These are phyloP conservation scores for Cetoscarus ocellatus DNA, from an alignment of 2,797 vertebrate species.

Conservation along the genomic window DNA sequence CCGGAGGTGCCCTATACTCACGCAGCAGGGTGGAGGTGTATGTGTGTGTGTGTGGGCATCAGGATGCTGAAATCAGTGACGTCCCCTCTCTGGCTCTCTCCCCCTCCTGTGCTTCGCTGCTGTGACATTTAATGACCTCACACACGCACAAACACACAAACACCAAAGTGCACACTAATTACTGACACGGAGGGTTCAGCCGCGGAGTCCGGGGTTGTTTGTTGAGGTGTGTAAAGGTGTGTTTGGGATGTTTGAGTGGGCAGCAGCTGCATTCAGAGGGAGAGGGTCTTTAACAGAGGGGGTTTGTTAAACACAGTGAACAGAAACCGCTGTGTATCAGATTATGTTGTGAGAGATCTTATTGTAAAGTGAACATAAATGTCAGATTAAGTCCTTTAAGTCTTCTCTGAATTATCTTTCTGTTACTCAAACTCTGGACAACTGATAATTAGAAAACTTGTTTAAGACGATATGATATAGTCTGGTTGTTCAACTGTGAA, in stretches of 20 bases:
- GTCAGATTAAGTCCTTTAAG: too few relatives aligned
- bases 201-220: slow-evolving; percentile 27
- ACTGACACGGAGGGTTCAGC: slow-evolving; percentile 49
- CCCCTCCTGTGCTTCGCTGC: slow-evolving; percentile 21
- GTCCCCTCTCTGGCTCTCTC: slow-evolving; percentile 26
- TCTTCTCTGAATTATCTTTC: too few relatives aligned
- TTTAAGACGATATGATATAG: too few relatives aligned
- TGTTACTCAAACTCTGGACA: too few relatives aligned
- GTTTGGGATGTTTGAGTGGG: slow-evolving; percentile 1
- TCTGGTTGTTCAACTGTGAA: too few relatives aligned
- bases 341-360: too few relatives aligned
- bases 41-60: slow-evolving; percentile 35
- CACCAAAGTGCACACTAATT: slow-evolving; percentile 62
- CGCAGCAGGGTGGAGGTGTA: slow-evolving; percentile 59
- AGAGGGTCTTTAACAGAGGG: slow-evolving; percentile 29
- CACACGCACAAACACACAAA: slow-evolving; percentile 39
- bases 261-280: slow-evolving; percentile 9
- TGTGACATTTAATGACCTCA: slow-evolving; percentile 73
- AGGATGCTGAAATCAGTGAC: slow-evolving; percentile 54
- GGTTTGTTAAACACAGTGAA: slow-evolving; percentile 11
- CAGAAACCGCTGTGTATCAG: background rate
- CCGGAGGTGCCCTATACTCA: slow-evolving; percentile 78
- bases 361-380: too few relatives aligned
- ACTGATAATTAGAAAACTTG: too few relatives aligned
- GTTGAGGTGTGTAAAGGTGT: slow-evolving; percentile 6